A percentile compares a stretch with the other conserved stretches of the same genome.
These are phyloP conservation scores for Microctonus aethiopoides DNA, from an alignment of 2,888 invertebrate species.

Conservation along the genomic window DNA sequence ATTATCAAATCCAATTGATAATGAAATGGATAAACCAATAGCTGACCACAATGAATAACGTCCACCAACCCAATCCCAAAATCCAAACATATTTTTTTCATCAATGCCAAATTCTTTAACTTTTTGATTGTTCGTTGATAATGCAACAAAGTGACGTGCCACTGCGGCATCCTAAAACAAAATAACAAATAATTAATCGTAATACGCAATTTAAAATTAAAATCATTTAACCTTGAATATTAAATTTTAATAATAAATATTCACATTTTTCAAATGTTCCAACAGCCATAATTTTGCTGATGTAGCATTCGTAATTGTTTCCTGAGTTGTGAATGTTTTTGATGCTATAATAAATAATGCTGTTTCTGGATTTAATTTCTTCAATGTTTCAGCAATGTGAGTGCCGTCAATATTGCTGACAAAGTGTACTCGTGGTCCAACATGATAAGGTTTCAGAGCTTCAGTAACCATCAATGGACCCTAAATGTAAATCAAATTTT, in stretches of 20 bases:
- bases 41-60: slow-evolving; percentile 98
- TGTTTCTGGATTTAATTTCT: slow-evolving; percentile 90
- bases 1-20: slow-evolving; percentile 94
- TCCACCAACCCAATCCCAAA: slow-evolving; percentile 99
- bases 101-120: slow-evolving; percentile 99
- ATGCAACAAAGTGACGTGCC: slow-evolving; percentile 97
- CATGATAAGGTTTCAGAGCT: slow-evolving; percentile 90
- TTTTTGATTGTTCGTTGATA: slow-evolving; percentile 94
- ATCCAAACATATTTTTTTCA: slow-evolving; percentile 97
- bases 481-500: slow-evolving; percentile 59
- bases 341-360: slow-evolving; percentile 98
- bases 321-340: slow-evolving; percentile 99
- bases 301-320: slow-evolving; percentile 98
- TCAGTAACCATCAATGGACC: slow-evolving; percentile 99
- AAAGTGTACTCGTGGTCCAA: slow-evolving; percentile 91
- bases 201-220: not conserved
- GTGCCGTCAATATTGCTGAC: slow-evolving; percentile 99
- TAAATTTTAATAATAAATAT: slow-evolving; percentile 50
- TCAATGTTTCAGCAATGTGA: slow-evolving; percentile 93
- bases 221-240: slow-evolving; percentile 12
- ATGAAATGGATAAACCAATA: slow-evolving; percentile 95
- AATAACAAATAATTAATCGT: slow-evolving; percentile 32
- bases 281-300: slow-evolving; percentile 98
- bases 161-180: slow-evolving; percentile 78
- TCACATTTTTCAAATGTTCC: slow-evolving; percentile 85